Evolutionary conservation across 2,888 invertebrate genomes (phyloP).

Genomic region (Drosophila neonasuta): DNA sequence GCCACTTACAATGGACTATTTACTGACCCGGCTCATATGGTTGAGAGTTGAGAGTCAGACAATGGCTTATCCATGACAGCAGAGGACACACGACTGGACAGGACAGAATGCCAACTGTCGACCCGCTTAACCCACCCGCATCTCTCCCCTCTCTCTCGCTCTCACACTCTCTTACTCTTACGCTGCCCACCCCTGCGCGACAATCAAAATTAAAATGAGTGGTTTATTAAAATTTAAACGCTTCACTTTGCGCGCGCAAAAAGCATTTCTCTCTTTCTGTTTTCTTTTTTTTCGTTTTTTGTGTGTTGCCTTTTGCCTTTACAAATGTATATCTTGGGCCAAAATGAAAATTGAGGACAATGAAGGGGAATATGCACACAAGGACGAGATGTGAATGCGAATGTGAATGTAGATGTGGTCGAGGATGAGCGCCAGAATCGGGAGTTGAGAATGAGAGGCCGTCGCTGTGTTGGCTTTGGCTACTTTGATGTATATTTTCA

Average conservation of each 20-base stretch:
- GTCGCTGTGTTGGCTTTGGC: constrained; percentile 48
- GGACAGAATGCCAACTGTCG: not conserved
- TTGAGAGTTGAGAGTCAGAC: constrained; percentile 8
- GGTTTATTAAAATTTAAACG: constrained; percentile 80
- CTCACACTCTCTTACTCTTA: not conserved
- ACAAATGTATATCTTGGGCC: constrained; percentile 32
- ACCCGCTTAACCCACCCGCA: constrained; percentile 1
- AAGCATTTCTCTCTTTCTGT: constrained; percentile 40
- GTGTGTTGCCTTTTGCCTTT: constrained; percentile 15
- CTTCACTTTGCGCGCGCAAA: constrained; percentile 68
- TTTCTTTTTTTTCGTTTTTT: constrained; percentile 15
- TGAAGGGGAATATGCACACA: constrained; percentile 8
- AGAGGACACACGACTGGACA: not conserved
- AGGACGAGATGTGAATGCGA: constrained; percentile 1
- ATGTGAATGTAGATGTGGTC: constrained; percentile 4
- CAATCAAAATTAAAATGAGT: constrained; percentile 81
- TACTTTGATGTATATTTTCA: constrained; percentile 75
- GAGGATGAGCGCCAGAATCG: not conserved
- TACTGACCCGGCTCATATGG: constrained; percentile 17
- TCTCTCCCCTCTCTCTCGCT: not conserved
- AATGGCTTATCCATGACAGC: constrained; percentile 17
- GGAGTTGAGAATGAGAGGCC: constrained; percentile 16
- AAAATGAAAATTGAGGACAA: constrained; percentile 48
- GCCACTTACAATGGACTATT: constrained; percentile 7
- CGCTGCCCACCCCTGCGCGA: constrained; percentile 37